Base-by-base conservation (phyloP, 1,140 invertebrate genomes). In the Steinernema khuongi region DNA sequence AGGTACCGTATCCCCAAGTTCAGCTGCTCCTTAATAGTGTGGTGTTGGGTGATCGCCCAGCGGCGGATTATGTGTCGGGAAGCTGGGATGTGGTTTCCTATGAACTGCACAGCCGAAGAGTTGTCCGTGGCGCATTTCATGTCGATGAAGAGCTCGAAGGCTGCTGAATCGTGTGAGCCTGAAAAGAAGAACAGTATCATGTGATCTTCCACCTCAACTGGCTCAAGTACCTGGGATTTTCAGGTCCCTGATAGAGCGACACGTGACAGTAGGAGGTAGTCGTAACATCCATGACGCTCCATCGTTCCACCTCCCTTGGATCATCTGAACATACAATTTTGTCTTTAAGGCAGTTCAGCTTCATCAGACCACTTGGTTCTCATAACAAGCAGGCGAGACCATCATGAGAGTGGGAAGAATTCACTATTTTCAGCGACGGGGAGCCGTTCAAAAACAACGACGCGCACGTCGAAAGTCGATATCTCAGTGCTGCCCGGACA, bases 51-150 rank as follows among this genome's bases (percentile, higher is more conserved):
- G 50, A 60, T 60, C 11, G 50, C 50, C 50, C 50, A 60, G 22
- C 19, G 7, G 22, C 19, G 50, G 50, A 60, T 60, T 14, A 60
- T 22, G 11, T 22, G 11, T 7, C 50, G 50, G 14, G 50, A 60
- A 4, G 50, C 14, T n/a, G 50, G 50, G 4, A 60, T 11, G 50
- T 60, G 11, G 19, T 60, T 60, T 11, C 50, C 50, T 7, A 60
- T 60, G 50, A 60, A 60, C 26, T 60, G 50, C 11, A 60, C 50
- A 4, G 26, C 50, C 11, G 11, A 17, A 26, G 7, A 14, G 50
- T 60, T 60, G 50, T 60, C 50, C 26, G 50, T 60, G 50, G 50
- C 50, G 50, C 50, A 60, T 60, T 60, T 60, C 50, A 60, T 60
- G 50, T 11, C 11, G 50, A 22, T 60, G 50, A 60, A 60, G 50